Evolutionary conservation across 2,888 invertebrate genomes (phyloP).

Genomic region (Hylaea fasciaria): DNA sequence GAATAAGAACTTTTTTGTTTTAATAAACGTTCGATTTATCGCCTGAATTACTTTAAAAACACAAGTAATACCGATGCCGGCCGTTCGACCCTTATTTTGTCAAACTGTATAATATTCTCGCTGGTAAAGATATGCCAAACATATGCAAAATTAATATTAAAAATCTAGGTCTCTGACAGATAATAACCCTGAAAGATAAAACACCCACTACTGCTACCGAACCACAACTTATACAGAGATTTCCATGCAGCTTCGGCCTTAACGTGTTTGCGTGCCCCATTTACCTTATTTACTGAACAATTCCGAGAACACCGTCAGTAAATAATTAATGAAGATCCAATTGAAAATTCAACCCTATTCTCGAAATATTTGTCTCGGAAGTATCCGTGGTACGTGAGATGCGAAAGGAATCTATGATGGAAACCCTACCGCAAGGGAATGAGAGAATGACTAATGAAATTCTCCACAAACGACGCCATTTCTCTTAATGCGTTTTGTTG

Average conservation of each 20-base stretch:
- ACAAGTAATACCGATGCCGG: too few species aligned
- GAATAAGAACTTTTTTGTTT: too few species aligned
- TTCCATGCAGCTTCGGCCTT: conserved; percentile 6
- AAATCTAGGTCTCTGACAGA: not conserved
- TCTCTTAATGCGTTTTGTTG: conserved; percentile 61
- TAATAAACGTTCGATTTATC: too few species aligned
- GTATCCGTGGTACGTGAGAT: conserved; percentile 57
- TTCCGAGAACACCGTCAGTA: conserved; percentile 46
- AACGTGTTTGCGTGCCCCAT: conserved; percentile 46
- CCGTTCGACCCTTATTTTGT: too few species aligned
- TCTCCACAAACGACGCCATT: conserved; percentile 63
- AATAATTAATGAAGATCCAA: conserved; percentile 60
- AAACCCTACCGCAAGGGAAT: conserved; percentile 60
- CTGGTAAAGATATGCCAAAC: too few species aligned
- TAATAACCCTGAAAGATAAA: not conserved
- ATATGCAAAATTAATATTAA: too few species aligned
- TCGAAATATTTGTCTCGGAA: conserved; percentile 58
- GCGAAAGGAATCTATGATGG: conserved; percentile 64
- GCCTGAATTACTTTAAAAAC: too few species aligned
- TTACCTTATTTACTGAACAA: conserved; percentile 50
- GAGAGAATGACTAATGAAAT: conserved; percentile 70
- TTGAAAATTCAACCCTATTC: conserved; percentile 60
- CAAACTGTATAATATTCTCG: conserved; percentile 1
- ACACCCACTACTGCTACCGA: not conserved
- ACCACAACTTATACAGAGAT: conserved; percentile 32